A percentile compares a stretch with the other conserved stretches of the same genome.
These are phyloP conservation scores for Amphimallon solstitiale DNA, from an alignment of 2,888 invertebrate genomes.

Conservation along the genomic window DNA sequence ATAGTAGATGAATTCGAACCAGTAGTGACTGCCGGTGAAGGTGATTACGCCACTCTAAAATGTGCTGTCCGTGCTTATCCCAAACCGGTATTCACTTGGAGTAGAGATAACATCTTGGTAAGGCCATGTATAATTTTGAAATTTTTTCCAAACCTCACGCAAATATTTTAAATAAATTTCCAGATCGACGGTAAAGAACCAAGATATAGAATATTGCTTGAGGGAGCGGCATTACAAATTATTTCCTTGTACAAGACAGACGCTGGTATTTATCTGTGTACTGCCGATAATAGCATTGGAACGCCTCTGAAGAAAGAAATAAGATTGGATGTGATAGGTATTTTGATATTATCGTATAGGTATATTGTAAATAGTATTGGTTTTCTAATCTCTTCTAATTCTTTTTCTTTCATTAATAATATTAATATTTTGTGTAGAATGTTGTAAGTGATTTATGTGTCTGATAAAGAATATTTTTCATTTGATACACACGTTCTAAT, in stretches of 20 bases:
- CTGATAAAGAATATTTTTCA: too few relatives aligned
- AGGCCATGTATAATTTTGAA: conserved; percentile 47
- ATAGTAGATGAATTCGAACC: conserved; percentile 63
- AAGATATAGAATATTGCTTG: conserved; percentile 75
- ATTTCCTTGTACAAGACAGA: conserved; percentile 83
- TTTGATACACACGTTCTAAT: too few relatives aligned
- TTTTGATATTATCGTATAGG: conserved; percentile 51
- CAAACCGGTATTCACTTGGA: conserved; percentile 81
- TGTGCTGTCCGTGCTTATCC: conserved; percentile 84
- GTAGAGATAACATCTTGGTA: conserved; percentile 76
- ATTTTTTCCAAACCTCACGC: background rate
- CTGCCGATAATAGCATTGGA: conserved; percentile 83
- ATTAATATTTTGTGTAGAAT: background rate
- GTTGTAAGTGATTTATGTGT: too few relatives aligned
- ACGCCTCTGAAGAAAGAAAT: conserved; percentile 75
- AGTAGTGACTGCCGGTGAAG: conserved; percentile 75
- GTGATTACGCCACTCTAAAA: conserved; percentile 76
- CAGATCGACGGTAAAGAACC: conserved; percentile 80
- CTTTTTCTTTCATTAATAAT: background rate
- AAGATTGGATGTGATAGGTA: conserved; percentile 79
- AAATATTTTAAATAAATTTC: conserved; percentile 33
- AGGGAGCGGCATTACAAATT: conserved; percentile 79
- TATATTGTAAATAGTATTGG: background rate
- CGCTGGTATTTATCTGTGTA: conserved; percentile 86
- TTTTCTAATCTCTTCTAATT: background rate